Conservation (phyloP, 2,797 vertebrate species). For the Halcyon badia region DNA sequence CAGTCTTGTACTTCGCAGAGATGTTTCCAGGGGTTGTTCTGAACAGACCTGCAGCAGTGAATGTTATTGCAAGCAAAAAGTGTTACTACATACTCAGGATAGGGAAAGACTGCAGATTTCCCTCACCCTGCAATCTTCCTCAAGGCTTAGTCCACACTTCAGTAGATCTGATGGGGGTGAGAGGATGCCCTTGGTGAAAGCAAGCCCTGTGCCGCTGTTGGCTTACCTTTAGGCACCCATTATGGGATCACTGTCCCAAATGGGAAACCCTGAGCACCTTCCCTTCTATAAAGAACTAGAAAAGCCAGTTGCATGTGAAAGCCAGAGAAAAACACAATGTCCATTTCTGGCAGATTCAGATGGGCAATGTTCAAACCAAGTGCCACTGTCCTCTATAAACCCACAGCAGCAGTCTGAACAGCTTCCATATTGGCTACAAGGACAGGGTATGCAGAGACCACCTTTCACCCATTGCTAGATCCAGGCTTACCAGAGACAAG, state of each 20-base stretch:
- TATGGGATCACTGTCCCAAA: neutral
- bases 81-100: neutral
- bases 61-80: constrained; percentile 8
- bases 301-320: constrained; percentile 6
- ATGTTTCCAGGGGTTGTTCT: constrained; percentile 71
- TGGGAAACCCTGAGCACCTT: neutral
- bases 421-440: neutral
- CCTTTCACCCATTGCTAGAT: neutral
- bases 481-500: neutral
- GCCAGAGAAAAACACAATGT: neutral
- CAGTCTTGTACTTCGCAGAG: constrained; percentile 55
- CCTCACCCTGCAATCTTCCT: constrained; percentile 3
- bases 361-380: rapidly evolving
- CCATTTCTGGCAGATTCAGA: neutral
- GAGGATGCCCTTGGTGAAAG: neutral
- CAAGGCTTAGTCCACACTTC: neutral
- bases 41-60: constrained; percentile 54
- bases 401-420: neutral
- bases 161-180: neutral
- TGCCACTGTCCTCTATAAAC: neutral
- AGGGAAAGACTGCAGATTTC: neutral
- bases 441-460: neutral
- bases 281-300: constrained; percentile 14
- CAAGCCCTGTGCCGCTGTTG: neutral
- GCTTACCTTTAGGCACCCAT: neutral